These are phyloP conservation scores for Heteromurus nitidus DNA, from an alignment of 2,888 invertebrate species.

Conservation along the genomic window DNA sequence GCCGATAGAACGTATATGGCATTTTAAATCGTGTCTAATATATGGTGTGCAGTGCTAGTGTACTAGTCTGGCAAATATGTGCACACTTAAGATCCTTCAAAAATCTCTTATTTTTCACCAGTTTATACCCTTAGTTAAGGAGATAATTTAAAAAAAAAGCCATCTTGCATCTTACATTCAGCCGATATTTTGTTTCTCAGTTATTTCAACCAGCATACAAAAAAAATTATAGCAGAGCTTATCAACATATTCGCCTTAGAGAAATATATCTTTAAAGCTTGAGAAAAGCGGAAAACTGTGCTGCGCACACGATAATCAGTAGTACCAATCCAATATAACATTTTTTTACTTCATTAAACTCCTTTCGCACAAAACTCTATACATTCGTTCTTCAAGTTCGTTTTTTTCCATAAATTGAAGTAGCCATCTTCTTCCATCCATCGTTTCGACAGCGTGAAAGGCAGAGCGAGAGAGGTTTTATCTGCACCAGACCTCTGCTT, in stretches of 20 bases:
- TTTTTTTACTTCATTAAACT: not conserved
- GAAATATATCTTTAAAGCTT: not conserved
- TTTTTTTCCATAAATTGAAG: slow-evolving; percentile 23
- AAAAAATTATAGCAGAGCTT: not conserved
- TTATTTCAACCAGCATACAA: not conserved
- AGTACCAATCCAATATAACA: too few species aligned
- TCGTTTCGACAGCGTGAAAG: not conserved
- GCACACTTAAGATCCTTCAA: too few species aligned
- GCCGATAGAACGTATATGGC: too few species aligned
- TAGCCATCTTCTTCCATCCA: not conserved
- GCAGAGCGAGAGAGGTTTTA: not conserved
- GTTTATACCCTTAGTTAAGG: too few species aligned
- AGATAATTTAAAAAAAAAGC: too few species aligned
- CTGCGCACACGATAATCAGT: not conserved
- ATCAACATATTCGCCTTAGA: not conserved
- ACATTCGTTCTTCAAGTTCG: not conserved
- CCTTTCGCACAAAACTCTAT: not conserved
- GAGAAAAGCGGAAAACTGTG: too few species aligned
- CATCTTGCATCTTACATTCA: too few species aligned
- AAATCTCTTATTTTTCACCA: too few species aligned
- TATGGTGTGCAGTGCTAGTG: too few species aligned
- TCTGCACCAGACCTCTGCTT: not conserved
- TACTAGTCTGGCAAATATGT: too few species aligned
- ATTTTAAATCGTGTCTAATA: too few species aligned
- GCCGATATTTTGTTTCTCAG: too few species aligned